Evolutionary conservation across 1,140 invertebrate species (phyloP).

Genomic region (Diorhabda carinulata): DNA sequence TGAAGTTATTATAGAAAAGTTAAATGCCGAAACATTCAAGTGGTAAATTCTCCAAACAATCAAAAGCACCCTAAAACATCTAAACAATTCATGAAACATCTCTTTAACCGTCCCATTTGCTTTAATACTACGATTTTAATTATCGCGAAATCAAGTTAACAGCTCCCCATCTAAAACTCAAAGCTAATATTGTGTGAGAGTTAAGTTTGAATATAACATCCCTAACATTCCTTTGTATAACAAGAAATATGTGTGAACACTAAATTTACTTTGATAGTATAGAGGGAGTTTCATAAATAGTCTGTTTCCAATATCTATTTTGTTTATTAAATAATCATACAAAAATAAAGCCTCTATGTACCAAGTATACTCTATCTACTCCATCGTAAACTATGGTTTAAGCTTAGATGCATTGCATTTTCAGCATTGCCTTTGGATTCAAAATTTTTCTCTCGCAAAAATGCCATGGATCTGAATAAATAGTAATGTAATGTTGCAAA

Average conservation of each 20-base stretch:
- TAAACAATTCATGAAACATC: constrained; percentile 1
- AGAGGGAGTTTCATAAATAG: background rate
- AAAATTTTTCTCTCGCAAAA: no score
- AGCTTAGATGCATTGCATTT: no score
- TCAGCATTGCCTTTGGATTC: no score
- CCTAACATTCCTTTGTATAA: background rate
- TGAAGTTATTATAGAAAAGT: no score
- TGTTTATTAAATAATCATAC: background rate
- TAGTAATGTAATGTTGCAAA: no score
- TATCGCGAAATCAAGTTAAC: background rate
- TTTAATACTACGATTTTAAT: constrained; percentile 1
- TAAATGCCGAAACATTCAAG: background rate
- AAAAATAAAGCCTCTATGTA: no score
- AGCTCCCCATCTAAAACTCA: constrained; percentile 1
- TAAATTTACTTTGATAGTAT: constrained; percentile 7
- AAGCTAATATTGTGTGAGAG: constrained; percentile 14
- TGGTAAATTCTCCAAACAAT: background rate
- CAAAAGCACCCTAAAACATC: background rate
- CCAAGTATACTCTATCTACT: no score
- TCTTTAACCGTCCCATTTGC: constrained; percentile 1
- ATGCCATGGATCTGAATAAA: no score
- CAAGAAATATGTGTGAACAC: constrained; percentile 13
- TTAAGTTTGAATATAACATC: background rate
- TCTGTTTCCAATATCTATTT: background rate
- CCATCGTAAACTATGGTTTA: no score